Base-by-base conservation (phyloP, 1,140 invertebrate species). In the Ips typographus region DNA sequence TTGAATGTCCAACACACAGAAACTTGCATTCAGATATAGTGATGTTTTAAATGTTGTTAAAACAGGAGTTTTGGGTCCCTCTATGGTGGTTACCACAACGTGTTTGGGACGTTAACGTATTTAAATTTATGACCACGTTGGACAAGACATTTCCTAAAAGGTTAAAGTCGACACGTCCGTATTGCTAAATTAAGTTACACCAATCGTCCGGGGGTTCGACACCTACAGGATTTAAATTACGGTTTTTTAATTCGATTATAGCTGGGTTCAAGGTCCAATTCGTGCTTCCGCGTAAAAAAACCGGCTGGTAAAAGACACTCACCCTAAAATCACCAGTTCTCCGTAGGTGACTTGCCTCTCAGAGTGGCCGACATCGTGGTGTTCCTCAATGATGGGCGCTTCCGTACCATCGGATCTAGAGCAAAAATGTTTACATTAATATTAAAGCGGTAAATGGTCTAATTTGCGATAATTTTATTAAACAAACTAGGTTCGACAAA, bases 241-340 rank as follows among this genome's bases (percentile, higher is more conserved):
- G 4, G 4, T 47, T 47, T 5, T 47, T 47, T 47, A 47, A 47
- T 47, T 47, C 44, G 44, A 4, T n/a, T 47, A 5, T 47, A n/a
- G 4, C 44, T 1, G 1, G 4, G n/a, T 5, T 47, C 4, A 47
- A 47, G 44, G n/a, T 5, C 44, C 52, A 22, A 22, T 22, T 22
- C 22, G 22, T 22, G 22, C 22, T 22, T 22, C 22, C 22, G 22
- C 22, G 22, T 22, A 22, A 22, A 22, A 22, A 22, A 22, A 22
- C 22, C 22, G 22, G 22, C 22, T 22, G 22, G 22, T 22, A 22
- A 22, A 22, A 1, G 44, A 49, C 22, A 86, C 88, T 89, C 85
- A 96, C 92, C 94, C 94, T 80, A 95, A 87, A 82, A 96, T 94
- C 79, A 95, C 91, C 79, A 96, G 86, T 87, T 96, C 94, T 73